Evolutionary conservation across 2,113 vertebrate species (phyloP).

Genomic region (Myodes glareolus): DNA sequence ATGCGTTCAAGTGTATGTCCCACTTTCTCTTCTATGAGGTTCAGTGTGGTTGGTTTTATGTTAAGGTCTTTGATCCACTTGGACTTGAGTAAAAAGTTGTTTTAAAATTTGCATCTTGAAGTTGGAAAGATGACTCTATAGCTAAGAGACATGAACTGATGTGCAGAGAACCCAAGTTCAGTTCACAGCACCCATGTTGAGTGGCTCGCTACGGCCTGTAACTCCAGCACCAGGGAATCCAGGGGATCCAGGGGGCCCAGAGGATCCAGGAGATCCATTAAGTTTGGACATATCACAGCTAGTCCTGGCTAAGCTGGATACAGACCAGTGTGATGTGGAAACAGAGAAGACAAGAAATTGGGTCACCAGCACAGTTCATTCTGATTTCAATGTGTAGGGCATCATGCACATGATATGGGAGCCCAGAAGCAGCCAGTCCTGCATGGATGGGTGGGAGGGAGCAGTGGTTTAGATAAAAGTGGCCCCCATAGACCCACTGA

Average conservation of each 20-base stretch:
- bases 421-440: too few relatives aligned
- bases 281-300: too few relatives aligned
- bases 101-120: neutral
- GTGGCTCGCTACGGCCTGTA: neutral
- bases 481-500: neutral
- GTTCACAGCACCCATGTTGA: neutral
- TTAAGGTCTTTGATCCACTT: too few relatives aligned
- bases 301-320: neutral
- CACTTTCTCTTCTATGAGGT: too few relatives aligned
- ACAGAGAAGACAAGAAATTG: neutral
- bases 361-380: too few relatives aligned
- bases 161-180: neutral
- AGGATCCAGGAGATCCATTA: neutral
- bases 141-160: neutral
- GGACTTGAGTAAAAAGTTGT: neutral
- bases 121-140: neutral
- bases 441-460: neutral
- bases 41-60: too few relatives aligned
- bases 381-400: neutral
- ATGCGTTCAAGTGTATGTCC: too few relatives aligned
- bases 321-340: neutral
- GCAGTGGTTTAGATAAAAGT: neutral
- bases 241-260: too few relatives aligned
- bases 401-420: accelerated
- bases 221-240: neutral